Conservation (phyloP, 1,140 invertebrate species). For the Hormaphis cornu region DNA sequence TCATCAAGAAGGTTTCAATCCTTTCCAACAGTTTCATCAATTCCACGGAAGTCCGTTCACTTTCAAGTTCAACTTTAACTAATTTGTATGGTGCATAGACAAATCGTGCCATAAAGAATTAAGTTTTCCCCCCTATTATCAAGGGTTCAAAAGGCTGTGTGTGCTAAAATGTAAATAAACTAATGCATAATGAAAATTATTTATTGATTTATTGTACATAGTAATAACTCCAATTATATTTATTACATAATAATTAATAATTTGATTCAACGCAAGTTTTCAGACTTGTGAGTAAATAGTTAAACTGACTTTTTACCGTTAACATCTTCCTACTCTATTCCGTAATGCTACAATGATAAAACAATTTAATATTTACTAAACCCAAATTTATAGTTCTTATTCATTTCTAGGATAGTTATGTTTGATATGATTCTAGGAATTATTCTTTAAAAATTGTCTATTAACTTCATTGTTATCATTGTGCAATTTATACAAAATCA, state of each 20-base stretch:
- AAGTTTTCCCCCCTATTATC: constrained; percentile 6
- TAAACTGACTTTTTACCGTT: neutral
- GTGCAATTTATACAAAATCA: neutral
- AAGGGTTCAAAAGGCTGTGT: constrained; percentile 29
- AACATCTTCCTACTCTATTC: constrained; percentile 6
- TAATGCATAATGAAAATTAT: constrained; percentile 8
- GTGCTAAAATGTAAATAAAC: constrained; percentile 21
- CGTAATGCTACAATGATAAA: neutral
- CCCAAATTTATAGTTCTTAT: neutral
- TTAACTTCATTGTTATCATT: neutral
- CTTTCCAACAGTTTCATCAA: constrained; percentile 71
- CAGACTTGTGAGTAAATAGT: neutral
- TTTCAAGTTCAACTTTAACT: constrained; percentile 94
- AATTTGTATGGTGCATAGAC: constrained; percentile 35
- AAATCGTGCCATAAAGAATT: constrained; percentile 21
- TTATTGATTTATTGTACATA: constrained; percentile 17
- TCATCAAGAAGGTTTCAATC: constrained; percentile 60
- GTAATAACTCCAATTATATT: neutral
- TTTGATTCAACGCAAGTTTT: neutral
- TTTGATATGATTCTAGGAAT: neutral
- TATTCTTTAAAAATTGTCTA: neutral
- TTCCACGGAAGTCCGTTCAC: constrained; percentile 83
- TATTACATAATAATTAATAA: neutral
- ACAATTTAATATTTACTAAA: neutral
- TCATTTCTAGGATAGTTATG: neutral